Base-by-base conservation (phyloP, 30 jellyfish, hydroid and myxozoan genomes). In the Cassiopea andromeda region DNA sequence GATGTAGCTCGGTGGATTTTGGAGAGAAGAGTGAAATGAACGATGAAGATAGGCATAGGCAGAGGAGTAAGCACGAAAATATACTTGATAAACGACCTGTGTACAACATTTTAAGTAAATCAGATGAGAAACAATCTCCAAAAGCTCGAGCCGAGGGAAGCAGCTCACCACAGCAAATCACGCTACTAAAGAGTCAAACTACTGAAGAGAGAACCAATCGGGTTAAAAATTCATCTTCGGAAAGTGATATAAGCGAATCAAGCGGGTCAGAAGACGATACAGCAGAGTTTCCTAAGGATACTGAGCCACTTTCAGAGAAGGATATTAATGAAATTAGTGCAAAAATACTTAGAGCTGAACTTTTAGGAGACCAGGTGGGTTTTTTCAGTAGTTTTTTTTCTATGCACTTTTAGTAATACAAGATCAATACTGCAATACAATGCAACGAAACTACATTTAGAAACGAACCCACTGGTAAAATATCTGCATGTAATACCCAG, bases 261-360 rank as follows among this genome's bases (percentile, higher is more conserved):
- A 86, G 69, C 7, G 69, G 73, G 44, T 73, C 85, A 1, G 92
- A 75, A 16, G 95, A 57, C 13, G 93, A 89, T 9, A 93, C 70
- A 18, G 0, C 84, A 12, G 85, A 76, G 60, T 48, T 67, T 69
- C 77, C 38, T 60, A 89, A 60, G 16, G 69, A 16, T 18, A 27
- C 81, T 77, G 85, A 86, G 82, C 87, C 96, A 44, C 83, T 95
- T 80, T 73, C 95, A 1, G 97, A 91, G 57, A 87, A 95, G 61
- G 97, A 91, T 49, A 86, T 89, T 59, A 95, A 95, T 58, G 97
- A 91, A 78, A 69, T 95, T 43, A 83, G 95, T 72, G 99, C 99
- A 44, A 87, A 88, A 57, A 86, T 95, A 43, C 77, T 95, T 19
- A 90, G 97, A 54, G 99, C 99, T 16, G 99, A 95, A 75, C 83